Evolutionary conservation across 1,140 invertebrate species (phyloP), one percentile per base, ranked within the genome.

Genomic region (Habropoda laboriosa): DNA sequence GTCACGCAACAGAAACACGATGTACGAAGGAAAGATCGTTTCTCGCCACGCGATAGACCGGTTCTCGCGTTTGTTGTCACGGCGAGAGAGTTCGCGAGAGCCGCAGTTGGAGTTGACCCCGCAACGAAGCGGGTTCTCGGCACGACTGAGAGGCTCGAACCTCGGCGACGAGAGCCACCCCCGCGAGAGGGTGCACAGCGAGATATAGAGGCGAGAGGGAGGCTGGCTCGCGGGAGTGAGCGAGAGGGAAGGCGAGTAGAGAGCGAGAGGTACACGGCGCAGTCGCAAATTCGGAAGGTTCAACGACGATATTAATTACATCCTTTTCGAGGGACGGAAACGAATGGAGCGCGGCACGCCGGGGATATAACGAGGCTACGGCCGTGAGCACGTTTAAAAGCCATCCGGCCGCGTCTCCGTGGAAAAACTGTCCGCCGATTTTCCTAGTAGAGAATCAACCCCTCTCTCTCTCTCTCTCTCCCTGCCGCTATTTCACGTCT

Each of bases 41-140:
- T 1, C 10, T 12, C 24, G 1, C 24, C 13, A 30, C 12, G 13
- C 45, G 40, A 49, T 24, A 42, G 24, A 30, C 18, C 32, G 30
- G 32, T 1, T 45, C 57, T 16, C 30, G 57, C 18, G 12, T 24
- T 35, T 18, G 55, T 60, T 30, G 53, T 32, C 57, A 13, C 38
- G 61, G 24, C 61, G 40, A 49, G 27, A 49, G 13, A 49, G 64
- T 35, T 18, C 72, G 30, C 72, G 71, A 30, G 53, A 30, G 3
- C 24, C 60, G n/a, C 42, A 38, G 73, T 32, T 24, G 55, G 82
- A 89, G 81, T 80, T 87, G 70, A 88, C 83, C 86, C 89, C 84
- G 88, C 88, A 85, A 82, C 88, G 88, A 87, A 89, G 88, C 88
- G 89, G 89, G 87, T 85, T 88, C 88, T 89, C 89, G 88, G 87